phyloP scores from a whole-genome alignment of 2,888 invertebrate genomes.

The Agrotis ipsilon region DNA sequence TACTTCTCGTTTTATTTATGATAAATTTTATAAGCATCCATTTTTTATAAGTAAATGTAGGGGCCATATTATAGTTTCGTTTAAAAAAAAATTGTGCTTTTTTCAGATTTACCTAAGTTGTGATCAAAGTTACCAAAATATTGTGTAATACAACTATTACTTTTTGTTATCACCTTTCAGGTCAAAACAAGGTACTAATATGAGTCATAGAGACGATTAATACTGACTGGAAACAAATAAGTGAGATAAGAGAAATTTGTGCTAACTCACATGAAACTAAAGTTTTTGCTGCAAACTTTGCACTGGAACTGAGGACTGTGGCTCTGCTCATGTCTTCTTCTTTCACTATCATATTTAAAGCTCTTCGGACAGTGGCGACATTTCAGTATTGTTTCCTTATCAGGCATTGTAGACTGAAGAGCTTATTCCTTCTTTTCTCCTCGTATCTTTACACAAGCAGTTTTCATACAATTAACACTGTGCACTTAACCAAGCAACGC shows the following conservation, averaged over 20 bases:
- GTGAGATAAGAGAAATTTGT: conserved; percentile 27
- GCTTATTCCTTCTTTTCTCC: neutral
- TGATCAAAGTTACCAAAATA: conserved; percentile 9
- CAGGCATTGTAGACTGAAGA: conserved; percentile 49
- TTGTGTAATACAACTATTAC: conserved; percentile 4
- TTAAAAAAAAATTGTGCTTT: too few species aligned
- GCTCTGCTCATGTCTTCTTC: conserved; percentile 84
- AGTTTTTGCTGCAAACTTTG: conserved; percentile 84
- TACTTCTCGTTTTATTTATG: too few species aligned
- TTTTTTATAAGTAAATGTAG: neutral
- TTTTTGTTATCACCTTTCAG: conserved; percentile 16
- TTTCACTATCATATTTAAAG: conserved; percentile 86
- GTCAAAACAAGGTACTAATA: conserved; percentile 16
- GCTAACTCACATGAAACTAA: conserved; percentile 86
- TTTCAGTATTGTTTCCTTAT: conserved; percentile 50
- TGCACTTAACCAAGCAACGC: neutral
- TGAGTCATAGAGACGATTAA: conserved; percentile 23
- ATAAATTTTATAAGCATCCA: neutral
- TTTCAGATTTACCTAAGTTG: neutral
- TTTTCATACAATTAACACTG: neutral
- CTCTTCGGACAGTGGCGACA: conserved; percentile 81
- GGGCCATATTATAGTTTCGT: neutral
- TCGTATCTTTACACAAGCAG: neutral
- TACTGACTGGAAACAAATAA: conserved; percentile 15
- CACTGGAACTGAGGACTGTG: conserved; percentile 84